A percentile compares a stretch with the other conserved stretches of the same genome.
These are phyloP conservation scores for Phrixothrix hirtus DNA, from an alignment of 2,888 invertebrate species.

Conservation along the genomic window DNA sequence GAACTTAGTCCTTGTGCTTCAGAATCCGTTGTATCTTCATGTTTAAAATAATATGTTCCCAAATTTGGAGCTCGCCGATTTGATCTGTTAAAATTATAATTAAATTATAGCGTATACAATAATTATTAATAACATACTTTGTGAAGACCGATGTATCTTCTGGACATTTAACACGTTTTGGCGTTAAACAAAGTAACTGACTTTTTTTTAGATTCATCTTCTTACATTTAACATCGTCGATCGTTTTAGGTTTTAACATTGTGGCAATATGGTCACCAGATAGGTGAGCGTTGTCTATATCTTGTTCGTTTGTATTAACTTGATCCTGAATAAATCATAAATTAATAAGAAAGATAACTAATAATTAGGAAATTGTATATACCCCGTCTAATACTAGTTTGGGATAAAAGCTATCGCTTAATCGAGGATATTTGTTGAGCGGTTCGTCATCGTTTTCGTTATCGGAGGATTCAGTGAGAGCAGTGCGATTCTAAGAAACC, in stretches of 20 bases:
- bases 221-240: conserved; percentile 14
- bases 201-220: conserved; percentile 12
- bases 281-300: conserved; percentile 1
- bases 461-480: conserved; percentile 58
- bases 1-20: conserved; percentile 52
- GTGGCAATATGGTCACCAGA: conserved; percentile 10
- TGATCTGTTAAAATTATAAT: conserved; percentile 61
- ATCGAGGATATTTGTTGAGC: conserved; percentile 72
- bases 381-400: too few relatives aligned
- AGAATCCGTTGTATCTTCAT: conserved; percentile 77
- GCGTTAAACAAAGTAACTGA: conserved; percentile 9
- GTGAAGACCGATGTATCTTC: conserved; percentile 51
- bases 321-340: conserved; percentile 11
- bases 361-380: too few relatives aligned
- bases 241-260: conserved; percentile 21
- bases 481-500: conserved; percentile 62
- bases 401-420: conserved; percentile 51
- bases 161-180: conserved; percentile 25
- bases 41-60: conserved; percentile 84
- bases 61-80: conserved; percentile 80
- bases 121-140: conserved; percentile 38
- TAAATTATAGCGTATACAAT: too few relatives aligned
- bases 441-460: conserved; percentile 75
- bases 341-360: too few relatives aligned
- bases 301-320: conserved; percentile 6